phyloP scores from a whole-genome alignment of 2,113 vertebrate genomes.

The Apeltes quadracus region DNA sequence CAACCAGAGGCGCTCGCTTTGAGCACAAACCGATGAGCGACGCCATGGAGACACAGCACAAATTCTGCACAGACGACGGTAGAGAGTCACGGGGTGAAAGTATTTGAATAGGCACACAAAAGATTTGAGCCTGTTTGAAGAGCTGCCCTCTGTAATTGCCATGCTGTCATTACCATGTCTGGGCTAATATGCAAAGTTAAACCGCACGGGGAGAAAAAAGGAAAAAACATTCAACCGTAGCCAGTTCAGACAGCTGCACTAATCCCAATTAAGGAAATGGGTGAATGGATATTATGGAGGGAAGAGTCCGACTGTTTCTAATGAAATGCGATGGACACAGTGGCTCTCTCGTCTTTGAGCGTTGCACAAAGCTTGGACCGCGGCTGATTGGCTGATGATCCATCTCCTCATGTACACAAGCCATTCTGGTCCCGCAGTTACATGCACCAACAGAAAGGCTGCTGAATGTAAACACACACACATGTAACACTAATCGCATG shows the following conservation, averaged over 20 bases:
- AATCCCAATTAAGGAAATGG: constrained; percentile 33
- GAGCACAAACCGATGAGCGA: too few species aligned
- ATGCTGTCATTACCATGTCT: constrained; percentile 41
- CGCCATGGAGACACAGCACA: not conserved
- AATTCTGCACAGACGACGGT: not conserved
- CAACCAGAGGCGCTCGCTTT: not conserved
- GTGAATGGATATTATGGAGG: constrained; percentile 20
- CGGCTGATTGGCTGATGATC: constrained; percentile 33
- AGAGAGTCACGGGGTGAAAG: constrained; percentile 54
- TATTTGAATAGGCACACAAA: constrained; percentile 66
- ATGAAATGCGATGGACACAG: not conserved
- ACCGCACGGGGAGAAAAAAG: constrained; percentile 29
- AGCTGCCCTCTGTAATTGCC: constrained; percentile 55
- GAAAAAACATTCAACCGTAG: not conserved
- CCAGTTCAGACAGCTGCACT: constrained; percentile 28
- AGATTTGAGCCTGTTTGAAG: constrained; percentile 65
- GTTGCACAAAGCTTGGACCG: constrained; percentile 26
- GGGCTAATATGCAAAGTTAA: constrained; percentile 58
- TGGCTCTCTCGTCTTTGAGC: constrained; percentile 39
- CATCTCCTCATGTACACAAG: constrained; percentile 60
- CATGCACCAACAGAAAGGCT: constrained; percentile 48
- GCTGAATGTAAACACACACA: constrained; percentile 47
- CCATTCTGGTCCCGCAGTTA: constrained; percentile 54
- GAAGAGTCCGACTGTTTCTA: not conserved
- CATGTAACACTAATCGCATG: not conserved